Conservation (phyloP, 1,140 invertebrate species). For the Drosophila virilis region DNA sequence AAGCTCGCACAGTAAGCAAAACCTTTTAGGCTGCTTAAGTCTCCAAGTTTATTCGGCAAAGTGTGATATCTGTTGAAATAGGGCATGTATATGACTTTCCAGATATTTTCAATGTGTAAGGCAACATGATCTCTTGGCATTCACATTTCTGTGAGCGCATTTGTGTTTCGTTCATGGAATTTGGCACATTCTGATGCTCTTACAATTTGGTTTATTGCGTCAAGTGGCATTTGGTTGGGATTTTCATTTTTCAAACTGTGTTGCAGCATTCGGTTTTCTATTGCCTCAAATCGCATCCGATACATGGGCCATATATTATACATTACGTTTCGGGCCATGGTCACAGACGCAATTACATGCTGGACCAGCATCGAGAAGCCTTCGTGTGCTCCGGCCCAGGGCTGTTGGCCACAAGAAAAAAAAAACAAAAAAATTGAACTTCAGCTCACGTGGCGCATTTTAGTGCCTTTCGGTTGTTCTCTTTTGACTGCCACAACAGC, state of each 20-base stretch:
- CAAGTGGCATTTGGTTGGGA: conserved; percentile 81
- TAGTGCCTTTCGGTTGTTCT: conserved; percentile 56
- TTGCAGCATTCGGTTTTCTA: conserved; percentile 57
- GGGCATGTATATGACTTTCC: no score
- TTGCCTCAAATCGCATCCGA: conserved; percentile 73
- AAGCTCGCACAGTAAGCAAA: no score
- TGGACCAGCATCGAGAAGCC: conserved; percentile 31
- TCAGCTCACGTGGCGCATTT: conserved; percentile 80
- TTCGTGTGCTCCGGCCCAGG: background rate
- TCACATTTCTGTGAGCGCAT: conserved; percentile 21
- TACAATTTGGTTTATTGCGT: conserved; percentile 77
- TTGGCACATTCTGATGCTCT: conserved; percentile 15
- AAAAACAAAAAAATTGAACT: conserved; percentile 67
- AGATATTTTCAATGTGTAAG: background rate
- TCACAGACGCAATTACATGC: conserved; percentile 81
- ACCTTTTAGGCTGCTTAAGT: no score
- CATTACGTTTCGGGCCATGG: conserved; percentile 57
- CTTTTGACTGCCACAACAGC: conserved; percentile 33
- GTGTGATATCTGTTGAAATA: no score
- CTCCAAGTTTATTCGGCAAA: no score
- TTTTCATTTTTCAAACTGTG: conserved; percentile 79
- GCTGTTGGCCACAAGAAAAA: no score
- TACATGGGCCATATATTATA: conserved; percentile 76
- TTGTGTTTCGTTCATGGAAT: background rate
- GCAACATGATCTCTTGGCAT: background rate